A percentile compares a stretch with the other conserved stretches of the same genome.
These are phyloP conservation scores for Zaprionus tsacasi DNA, from an alignment of 1,140 invertebrate species.

Conservation along the genomic window DNA sequence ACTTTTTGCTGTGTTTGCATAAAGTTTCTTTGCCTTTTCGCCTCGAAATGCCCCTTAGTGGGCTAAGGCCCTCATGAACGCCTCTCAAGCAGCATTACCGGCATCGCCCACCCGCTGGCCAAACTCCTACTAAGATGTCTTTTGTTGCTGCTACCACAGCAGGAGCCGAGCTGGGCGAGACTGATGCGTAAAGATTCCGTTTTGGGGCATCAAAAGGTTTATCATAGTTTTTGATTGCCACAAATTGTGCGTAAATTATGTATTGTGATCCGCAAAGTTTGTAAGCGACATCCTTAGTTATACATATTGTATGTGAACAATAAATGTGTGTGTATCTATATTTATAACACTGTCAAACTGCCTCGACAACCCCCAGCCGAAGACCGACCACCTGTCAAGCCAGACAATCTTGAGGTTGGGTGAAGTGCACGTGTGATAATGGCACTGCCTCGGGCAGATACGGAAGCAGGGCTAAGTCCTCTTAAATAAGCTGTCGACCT, in stretches of 20 bases:
- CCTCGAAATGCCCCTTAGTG: conserved; percentile 48
- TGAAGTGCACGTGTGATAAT: background rate
- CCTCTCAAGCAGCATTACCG: background rate
- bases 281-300: background rate
- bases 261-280: conserved; percentile 39
- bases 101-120: conserved; percentile 27
- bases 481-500: conserved; percentile 17
- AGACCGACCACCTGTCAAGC: conserved; percentile 37
- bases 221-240: conserved; percentile 69
- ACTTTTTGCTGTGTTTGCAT: conserved; percentile 76
- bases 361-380: conserved; percentile 22
- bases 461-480: background rate
- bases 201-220: conserved; percentile 53
- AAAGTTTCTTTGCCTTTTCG: conserved; percentile 54
- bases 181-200: background rate
- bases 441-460: background rate
- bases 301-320: background rate
- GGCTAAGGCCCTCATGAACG: conserved; percentile 47
- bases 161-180: background rate
- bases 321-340: background rate
- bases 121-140: conserved; percentile 9
- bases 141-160: conserved; percentile 1
- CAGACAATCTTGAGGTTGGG: background rate
- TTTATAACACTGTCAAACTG: conserved; percentile 31
- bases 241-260: conserved; percentile 71